Evolutionary conservation across 2,888 invertebrate genomes (phyloP), one percentile per base, ranked within the genome.

Genomic region (Buathra laborator): DNA sequence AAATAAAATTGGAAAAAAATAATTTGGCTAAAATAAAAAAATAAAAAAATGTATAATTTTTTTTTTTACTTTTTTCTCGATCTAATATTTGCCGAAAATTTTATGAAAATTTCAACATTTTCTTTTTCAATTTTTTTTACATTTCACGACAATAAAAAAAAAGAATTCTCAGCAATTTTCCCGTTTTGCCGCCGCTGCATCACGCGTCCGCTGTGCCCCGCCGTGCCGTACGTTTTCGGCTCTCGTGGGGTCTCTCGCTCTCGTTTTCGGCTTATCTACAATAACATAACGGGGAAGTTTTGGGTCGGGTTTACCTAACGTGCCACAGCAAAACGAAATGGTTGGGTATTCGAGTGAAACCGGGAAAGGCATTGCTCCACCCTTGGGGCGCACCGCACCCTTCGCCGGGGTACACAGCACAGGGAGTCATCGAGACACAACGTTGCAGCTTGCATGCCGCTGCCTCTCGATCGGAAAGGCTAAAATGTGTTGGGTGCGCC

Each of bases 401-500:
- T 79, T 51, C 62, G 6, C 16, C 37, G 32, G 32, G 29, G 29
- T 32, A 62, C 29, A 62, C 62, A 29, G 29, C 29, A 62, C 62
- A 29, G 29, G 29, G 62, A 29, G 32, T 29, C 48, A 62, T 29
- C 46, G 46, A 32, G 72, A 44, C 14, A 51, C 16, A 48, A 32
- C 32, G n/a, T 51, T 37, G 68, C 37, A 74, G 62, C 24, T 46
- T 44, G 72, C 72, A 46, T 9, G 46, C 29, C 24, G 29, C 32
- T 12, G 46, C 64, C 44, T 44, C 56, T 44, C 56, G 16, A 77
- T 59, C 56, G 59, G 29, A 46, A 75, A 43, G 68, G 29, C 48
- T 71, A 48, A 70, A 79, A 79, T 71, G 37, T 70, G 37, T 62
- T 71, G 79, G 79, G 71, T 24, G 71, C 71, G 79, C 48, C 78